These are phyloP conservation scores for Eulimnadia texana DNA, from an alignment of 1,140 invertebrate species.

Conservation along the genomic window DNA sequence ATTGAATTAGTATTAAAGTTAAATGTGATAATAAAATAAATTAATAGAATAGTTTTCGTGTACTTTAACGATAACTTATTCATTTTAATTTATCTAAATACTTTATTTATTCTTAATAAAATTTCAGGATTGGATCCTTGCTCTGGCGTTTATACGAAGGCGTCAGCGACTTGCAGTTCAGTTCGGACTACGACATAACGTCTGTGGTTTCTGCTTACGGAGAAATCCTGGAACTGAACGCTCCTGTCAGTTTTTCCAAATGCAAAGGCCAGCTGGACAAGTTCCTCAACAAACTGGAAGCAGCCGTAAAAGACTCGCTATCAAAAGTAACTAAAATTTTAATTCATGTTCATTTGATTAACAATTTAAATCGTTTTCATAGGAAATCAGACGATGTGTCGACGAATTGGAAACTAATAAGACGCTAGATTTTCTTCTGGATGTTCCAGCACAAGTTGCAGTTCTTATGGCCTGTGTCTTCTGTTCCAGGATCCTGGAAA, in stretches of 20 bases:
- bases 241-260: conserved; percentile 6
- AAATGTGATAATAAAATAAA: not conserved
- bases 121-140: not conserved
- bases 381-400: not conserved
- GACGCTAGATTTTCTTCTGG: not conserved
- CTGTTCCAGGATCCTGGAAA: not conserved
- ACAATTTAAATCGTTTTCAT: not conserved
- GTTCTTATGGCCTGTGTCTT: not conserved
- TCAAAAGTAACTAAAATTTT: not conserved
- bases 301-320: not conserved
- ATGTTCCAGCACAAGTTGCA: conserved; percentile 4
- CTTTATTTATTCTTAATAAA: not conserved
- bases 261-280: conserved; percentile 12
- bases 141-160: conserved; percentile 8
- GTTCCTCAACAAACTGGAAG: not conserved
- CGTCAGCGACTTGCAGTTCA: conserved; percentile 4
- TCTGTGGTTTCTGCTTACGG: not conserved
- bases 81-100: conserved; percentile 35
- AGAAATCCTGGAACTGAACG: not conserved
- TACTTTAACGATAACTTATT: not conserved
- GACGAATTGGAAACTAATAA: not conserved
- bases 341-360: not conserved
- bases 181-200: not conserved
- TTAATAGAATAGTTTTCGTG: not conserved
- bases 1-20: too few species aligned